Conservation (phyloP, 2,113 vertebrate genomes). For the Danionella cerebrum region DNA sequence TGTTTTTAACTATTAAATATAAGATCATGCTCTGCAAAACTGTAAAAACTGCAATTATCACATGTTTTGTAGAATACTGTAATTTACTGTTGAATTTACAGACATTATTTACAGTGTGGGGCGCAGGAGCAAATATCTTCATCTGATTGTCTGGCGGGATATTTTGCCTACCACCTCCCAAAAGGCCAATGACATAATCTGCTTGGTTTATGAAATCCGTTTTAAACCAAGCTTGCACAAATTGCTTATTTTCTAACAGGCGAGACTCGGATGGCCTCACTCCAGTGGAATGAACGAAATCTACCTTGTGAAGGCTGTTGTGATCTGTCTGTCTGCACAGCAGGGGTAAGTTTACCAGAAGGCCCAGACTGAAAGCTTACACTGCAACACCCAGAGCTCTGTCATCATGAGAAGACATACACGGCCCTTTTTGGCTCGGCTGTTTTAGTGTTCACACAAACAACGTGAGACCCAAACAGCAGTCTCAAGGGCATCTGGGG, state of each 20-base stretch:
- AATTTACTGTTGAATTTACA: too few relatives aligned
- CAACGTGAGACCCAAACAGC: background rate
- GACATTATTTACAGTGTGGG: too few relatives aligned
- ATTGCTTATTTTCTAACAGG: background rate
- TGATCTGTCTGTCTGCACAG: conserved; percentile 18
- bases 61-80: too few relatives aligned
- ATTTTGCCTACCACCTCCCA: background rate
- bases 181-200: conserved; percentile 1
- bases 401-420: conserved; percentile 7
- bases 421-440: background rate
- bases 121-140: too few relatives aligned
- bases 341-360: background rate
- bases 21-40: too few relatives aligned
- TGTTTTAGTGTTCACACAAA: conserved; percentile 8
- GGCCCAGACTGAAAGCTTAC: conserved; percentile 1
- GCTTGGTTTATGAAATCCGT: background rate
- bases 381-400: background rate
- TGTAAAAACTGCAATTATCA: too few relatives aligned
- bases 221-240: background rate
- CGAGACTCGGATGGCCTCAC: background rate
- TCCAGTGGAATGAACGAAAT: background rate
- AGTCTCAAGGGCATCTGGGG: background rate
- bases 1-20: too few relatives aligned
- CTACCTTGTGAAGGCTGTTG: background rate
- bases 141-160: background rate